These are phyloP conservation scores for Scelioninae gen. 1 DNA, from an alignment of 2,888 invertebrate genomes.

Conservation along the genomic window DNA sequence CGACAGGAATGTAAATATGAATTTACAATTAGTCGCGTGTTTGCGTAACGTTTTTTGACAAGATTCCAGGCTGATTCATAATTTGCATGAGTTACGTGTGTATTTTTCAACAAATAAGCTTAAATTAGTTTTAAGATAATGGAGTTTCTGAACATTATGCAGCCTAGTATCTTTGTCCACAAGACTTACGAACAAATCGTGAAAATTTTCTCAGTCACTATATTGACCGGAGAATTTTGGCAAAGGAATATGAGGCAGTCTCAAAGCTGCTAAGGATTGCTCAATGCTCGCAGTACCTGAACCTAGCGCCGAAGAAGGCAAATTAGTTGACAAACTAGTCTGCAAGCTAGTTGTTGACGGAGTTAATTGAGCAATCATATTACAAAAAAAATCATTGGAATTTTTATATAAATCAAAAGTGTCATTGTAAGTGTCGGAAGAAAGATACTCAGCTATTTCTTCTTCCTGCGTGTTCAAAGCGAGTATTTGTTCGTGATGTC, in stretches of 20 bases:
- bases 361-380: slow-evolving; percentile 1
- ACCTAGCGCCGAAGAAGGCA: no score
- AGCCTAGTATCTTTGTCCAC: background rate
- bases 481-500: background rate
- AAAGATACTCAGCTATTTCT: background rate
- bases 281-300: background rate
- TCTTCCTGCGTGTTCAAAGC: background rate
- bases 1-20: background rate
- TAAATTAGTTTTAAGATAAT: slow-evolving; percentile 10
- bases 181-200: slow-evolving; percentile 8
- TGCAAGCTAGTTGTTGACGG: background rate
- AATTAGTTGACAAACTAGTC: no score
- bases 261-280: background rate
- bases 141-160: background rate
- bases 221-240: slow-evolving; percentile 19
- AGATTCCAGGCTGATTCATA: slow-evolving; percentile 22
- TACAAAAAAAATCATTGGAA: slow-evolving; percentile 3
- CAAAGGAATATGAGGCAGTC: slow-evolving; percentile 5
- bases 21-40: background rate
- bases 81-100: background rate
- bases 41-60: slow-evolving; percentile 8
- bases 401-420: background rate
- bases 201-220: slow-evolving; percentile 14
- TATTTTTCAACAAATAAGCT: slow-evolving; percentile 13
- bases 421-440: background rate